Evolutionary conservation across 2,797 vertebrate species (phyloP), one percentile per base, ranked within the genome.

Genomic region (Vultur gryphus): DNA sequence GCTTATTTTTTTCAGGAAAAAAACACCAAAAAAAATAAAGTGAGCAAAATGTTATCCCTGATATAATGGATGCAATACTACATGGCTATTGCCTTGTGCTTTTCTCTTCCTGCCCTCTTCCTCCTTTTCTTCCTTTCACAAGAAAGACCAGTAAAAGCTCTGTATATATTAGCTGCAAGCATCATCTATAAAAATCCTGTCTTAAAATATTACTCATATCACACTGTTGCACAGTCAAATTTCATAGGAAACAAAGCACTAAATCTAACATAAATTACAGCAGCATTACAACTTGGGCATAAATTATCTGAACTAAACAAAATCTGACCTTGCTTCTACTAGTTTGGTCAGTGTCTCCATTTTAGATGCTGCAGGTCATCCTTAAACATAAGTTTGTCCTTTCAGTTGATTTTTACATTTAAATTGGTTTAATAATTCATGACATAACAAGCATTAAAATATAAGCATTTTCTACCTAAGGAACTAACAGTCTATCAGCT

Each of bases 241-340:
- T 97, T 97, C 96, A 95, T 94, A 94, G 91, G 94, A 96, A 98
- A 95, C 78, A 96, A 96, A 96, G 87, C 92, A 96, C 91, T 81
- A 87, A 94, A 90, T 94, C 91, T 96, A 97, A 97, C 97, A 88
- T 86, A 95, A 96, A 96, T 95, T 82, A 93, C 76, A 90, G 92
- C 82, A 97, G 54, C 72, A 35, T 91, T 91, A 62, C 76, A 66
- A 79, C 10, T 89, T 92, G 87, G 69, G 96, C 97, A 97, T 97
- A 98, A 98, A 98, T 97, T 96, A 91, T 97, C 95, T 97, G 97
- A 97, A 98, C 96, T 91, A 98, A 97, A 98, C 95, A 97, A 97
- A 98, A 97, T 96, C 95, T 97, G 97, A 98, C 96, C 97, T 91
- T 44, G 39, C 93, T 97, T 97, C 89, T 90, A 87, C 76, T 90